Percentiles rank a stretch among this genome's conserved stretches.
Conservation (phyloP, 1,140 invertebrate species). For the Teleopsis dalmanni region DNA sequence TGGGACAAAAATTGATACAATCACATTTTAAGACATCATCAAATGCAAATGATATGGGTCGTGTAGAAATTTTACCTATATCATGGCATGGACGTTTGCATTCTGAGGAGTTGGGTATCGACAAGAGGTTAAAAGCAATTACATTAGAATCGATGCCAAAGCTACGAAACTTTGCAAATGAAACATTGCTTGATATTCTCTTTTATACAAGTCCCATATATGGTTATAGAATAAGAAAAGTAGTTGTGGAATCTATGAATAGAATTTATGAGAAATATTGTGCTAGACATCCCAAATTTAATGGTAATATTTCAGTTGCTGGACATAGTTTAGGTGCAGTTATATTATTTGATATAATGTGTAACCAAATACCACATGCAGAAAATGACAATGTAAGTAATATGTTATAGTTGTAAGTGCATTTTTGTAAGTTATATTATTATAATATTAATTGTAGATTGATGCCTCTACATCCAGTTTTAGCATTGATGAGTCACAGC, state of each 20-base stretch:
- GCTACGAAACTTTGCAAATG: constrained; percentile 86
- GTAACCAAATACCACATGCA: constrained; percentile 62
- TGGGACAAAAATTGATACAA: constrained; percentile 70
- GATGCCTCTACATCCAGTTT: not conserved
- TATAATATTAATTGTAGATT: not conserved
- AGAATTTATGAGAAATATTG: constrained; percentile 73
- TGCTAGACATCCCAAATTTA: constrained; percentile 72
- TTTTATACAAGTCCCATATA: constrained; percentile 95
- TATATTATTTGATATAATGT: constrained; percentile 87
- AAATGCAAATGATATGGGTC: constrained; percentile 62
- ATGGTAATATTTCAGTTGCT: constrained; percentile 74
- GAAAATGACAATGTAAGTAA: constrained; percentile 36
- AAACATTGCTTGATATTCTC: constrained; percentile 87
- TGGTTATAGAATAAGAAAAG: constrained; percentile 76
- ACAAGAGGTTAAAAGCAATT: constrained; percentile 76
- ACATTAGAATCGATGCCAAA: constrained; percentile 87
- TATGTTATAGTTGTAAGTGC: constrained; percentile 16
- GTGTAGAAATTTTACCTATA: constrained; percentile 87
- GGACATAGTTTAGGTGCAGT: constrained; percentile 92
- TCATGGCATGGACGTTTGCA: constrained; percentile 89
- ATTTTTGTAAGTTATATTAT: no score
- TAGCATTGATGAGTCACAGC: constrained; percentile 63
- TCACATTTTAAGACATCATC: constrained; percentile 79
- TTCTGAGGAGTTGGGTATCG: constrained; percentile 80
- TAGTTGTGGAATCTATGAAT: constrained; percentile 82